Evolutionary conservation across 2,888 invertebrate genomes (phyloP).

Genomic region (Cantharis rustica): DNA sequence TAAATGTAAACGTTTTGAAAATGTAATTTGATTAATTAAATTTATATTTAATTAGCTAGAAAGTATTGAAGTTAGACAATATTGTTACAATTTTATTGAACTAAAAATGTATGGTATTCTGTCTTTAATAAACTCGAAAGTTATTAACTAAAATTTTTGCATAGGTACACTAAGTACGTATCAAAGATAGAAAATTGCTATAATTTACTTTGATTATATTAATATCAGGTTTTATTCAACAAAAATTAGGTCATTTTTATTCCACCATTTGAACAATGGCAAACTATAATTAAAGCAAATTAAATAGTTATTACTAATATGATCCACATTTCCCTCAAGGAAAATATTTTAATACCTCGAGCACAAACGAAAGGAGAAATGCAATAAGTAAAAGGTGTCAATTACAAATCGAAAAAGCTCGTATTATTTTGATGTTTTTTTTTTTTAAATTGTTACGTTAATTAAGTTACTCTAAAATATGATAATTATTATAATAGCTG

Average conservation of each 20-base stretch:
- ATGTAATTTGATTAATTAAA: neutral
- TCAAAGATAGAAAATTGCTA: conserved; percentile 5
- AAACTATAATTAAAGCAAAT: conserved; percentile 24
- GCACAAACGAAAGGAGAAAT: conserved; percentile 24
- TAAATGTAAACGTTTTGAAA: neutral
- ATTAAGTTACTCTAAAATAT: neutral
- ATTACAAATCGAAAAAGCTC: neutral
- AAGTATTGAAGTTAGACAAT: neutral
- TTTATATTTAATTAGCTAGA: neutral
- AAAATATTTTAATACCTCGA: conserved; percentile 9
- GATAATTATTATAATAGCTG: neutral
- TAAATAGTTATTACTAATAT: conserved; percentile 21
- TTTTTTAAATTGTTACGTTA: neutral
- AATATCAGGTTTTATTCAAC: neutral
- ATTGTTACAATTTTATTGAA: neutral
- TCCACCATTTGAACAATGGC: conserved; percentile 14
- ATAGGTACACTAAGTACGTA: neutral
- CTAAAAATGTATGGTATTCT: neutral
- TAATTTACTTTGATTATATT: conserved; percentile 2
- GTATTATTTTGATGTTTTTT: neutral
- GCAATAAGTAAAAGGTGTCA: conserved; percentile 11
- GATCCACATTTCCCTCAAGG: conserved; percentile 20
- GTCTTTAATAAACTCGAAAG: neutral
- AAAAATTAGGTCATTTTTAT: conserved; percentile 23
- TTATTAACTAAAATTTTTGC: neutral